Conservation (phyloP, 2,797 vertebrate species). For the Tympanoctomys barrerae region DNA sequence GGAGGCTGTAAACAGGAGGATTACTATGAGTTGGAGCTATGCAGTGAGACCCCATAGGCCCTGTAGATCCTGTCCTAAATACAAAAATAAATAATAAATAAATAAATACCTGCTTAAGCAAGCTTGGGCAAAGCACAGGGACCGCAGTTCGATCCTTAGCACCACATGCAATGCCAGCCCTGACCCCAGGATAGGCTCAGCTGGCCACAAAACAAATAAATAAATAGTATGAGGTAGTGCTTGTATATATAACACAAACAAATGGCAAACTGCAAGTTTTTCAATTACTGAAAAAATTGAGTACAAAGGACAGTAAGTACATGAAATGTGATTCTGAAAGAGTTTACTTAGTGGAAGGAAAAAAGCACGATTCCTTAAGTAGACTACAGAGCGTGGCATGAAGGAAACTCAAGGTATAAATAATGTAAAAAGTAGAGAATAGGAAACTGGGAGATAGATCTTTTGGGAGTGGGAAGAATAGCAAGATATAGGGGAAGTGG, state of each 20-base stretch:
- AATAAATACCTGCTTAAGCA: too few relatives aligned
- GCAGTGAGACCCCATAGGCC: too few relatives aligned
- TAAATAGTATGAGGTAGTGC: background rate
- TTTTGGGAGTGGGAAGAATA: background rate
- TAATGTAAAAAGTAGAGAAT: background rate
- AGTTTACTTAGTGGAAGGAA: background rate
- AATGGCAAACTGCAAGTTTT: slow-evolving; percentile 6
- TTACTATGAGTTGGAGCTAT: too few relatives aligned
- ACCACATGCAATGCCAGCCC: too few relatives aligned
- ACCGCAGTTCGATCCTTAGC: too few relatives aligned
- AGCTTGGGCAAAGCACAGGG: too few relatives aligned
- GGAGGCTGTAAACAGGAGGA: too few relatives aligned
- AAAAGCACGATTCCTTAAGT: background rate
- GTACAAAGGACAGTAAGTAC: background rate
- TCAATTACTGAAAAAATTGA: slow-evolving; percentile 17
- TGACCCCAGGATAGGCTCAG: too few relatives aligned
- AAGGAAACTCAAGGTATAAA: background rate
- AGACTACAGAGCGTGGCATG: background rate
- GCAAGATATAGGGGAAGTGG: background rate
- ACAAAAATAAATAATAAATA: too few relatives aligned
- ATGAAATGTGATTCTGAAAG: background rate
- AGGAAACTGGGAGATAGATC: background rate
- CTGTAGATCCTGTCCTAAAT: too few relatives aligned
- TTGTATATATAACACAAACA: background rate
- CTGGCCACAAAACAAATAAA: too few relatives aligned